A percentile compares a stretch with the other conserved stretches of the same genome.
These are phyloP conservation scores for Drosophila nigromelanica DNA, from an alignment of 1,140 invertebrate genomes.

Conservation along the genomic window DNA sequence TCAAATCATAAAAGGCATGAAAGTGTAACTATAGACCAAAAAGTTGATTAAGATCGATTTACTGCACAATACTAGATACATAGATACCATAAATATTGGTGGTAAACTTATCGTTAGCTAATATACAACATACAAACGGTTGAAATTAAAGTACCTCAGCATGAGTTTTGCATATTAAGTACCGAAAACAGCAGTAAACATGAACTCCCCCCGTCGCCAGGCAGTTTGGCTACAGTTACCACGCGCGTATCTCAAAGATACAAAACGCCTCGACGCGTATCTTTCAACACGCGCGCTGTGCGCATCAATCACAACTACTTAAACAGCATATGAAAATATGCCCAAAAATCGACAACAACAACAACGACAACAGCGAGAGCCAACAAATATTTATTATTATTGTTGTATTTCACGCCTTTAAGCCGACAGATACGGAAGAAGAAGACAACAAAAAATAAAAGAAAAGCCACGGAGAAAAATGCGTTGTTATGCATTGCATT, in stretches of 20 bases:
- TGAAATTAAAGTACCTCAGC: slow-evolving; percentile 4
- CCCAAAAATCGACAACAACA: slow-evolving; percentile 38
- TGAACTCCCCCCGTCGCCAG: slow-evolving; percentile 3
- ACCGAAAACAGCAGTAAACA: slow-evolving; percentile 37
- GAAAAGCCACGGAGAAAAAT: slow-evolving; percentile 63
- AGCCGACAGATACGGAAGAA: slow-evolving; percentile 70
- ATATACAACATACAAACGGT: neutral
- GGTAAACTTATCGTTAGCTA: neutral
- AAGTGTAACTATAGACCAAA: slow-evolving; percentile 1
- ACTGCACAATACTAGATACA: no score
- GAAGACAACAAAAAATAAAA: slow-evolving; percentile 11
- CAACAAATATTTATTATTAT: slow-evolving; percentile 77
- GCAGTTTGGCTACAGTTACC: neutral
- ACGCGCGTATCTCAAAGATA: slow-evolving; percentile 64
- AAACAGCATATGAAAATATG: slow-evolving; percentile 73
- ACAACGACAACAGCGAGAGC: slow-evolving; percentile 37
- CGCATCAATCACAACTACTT: slow-evolving; percentile 79
- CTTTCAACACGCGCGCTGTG: slow-evolving; percentile 71
- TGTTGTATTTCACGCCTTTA: slow-evolving; percentile 75
- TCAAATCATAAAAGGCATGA: slow-evolving; percentile 1
- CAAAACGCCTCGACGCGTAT: slow-evolving; percentile 69
- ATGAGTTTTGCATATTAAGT: slow-evolving; percentile 53
- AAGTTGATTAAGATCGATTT: slow-evolving; percentile 4
- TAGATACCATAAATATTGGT: no score
- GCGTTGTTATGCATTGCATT: slow-evolving; percentile 54